phyloP scores from a whole-genome alignment of 1,140 invertebrate genomes.

The Trinorchestia longiramus region DNA sequence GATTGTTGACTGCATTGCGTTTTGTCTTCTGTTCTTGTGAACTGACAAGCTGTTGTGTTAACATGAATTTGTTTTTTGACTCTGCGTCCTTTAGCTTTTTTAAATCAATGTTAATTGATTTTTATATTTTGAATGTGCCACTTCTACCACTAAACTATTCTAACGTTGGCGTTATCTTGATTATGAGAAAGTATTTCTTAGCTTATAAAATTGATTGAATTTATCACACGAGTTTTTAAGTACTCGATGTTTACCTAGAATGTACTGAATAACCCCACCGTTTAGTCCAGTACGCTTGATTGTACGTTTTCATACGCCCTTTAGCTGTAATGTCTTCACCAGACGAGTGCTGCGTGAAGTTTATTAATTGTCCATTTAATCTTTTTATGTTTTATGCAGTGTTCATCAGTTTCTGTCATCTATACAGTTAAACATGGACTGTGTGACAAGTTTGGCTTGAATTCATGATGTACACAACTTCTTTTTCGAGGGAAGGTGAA shows the following conservation, averaged over 20 bases:
- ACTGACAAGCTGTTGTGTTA: too few relatives aligned
- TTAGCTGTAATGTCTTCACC: neutral
- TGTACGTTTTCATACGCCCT: neutral
- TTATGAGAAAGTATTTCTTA: neutral
- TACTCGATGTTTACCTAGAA: neutral
- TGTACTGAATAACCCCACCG: neutral
- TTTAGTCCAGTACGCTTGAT: neutral
- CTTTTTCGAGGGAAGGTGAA: too few relatives aligned
- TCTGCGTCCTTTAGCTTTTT: neutral
- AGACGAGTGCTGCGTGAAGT: neutral
- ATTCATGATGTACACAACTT: too few relatives aligned
- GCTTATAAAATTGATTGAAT: neutral
- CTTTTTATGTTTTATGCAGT: neutral
- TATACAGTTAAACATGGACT: neutral
- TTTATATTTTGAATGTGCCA: neutral
- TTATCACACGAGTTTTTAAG: neutral
- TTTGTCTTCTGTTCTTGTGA: neutral
- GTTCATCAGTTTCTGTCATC: neutral
- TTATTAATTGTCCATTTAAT: neutral
- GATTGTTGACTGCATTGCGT: neutral
- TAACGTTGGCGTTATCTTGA: neutral
- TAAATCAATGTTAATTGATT: neutral
- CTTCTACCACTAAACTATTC: neutral
- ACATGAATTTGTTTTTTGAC: neutral
- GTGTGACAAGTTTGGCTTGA: too few relatives aligned